A percentile compares a stretch with the other conserved stretches of the same genome.
phyloP scores from a whole-genome alignment of 2,113 vertebrate genomes.

The Phodopus roborovskii region DNA sequence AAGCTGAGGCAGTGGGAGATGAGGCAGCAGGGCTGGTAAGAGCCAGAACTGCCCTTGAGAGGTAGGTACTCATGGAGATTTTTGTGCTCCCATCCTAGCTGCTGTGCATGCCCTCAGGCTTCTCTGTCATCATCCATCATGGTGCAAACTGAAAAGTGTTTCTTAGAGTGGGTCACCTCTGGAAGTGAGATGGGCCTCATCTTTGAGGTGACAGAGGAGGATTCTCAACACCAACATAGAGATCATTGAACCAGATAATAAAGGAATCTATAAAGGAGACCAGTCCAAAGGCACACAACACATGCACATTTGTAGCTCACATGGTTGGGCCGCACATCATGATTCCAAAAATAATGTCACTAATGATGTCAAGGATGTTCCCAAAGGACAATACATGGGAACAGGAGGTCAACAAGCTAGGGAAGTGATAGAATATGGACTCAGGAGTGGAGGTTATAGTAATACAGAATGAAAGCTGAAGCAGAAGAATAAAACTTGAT shows the following conservation, averaged over 20 bases:
- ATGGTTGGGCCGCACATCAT: background rate
- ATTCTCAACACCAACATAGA: background rate
- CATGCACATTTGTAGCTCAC: background rate
- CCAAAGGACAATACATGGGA: background rate
- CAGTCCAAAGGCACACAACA: background rate
- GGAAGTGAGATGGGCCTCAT: background rate
- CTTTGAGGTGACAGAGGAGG: background rate
- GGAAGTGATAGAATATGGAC: background rate
- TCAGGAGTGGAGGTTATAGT: constrained; percentile 20
- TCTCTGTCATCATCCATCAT: background rate
- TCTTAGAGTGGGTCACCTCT: background rate
- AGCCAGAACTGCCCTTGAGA: background rate
- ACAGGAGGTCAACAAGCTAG: background rate
- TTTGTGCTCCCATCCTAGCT: background rate
- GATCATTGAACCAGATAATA: background rate
- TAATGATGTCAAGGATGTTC: background rate
- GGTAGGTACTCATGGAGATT: background rate
- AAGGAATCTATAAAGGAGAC: background rate
- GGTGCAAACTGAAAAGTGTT: background rate
- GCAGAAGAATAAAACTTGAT: background rate
- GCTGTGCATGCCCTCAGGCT: background rate
- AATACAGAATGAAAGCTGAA: constrained; percentile 15
- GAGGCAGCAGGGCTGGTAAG: background rate
- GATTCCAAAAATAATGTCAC: background rate
- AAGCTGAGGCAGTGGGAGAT: background rate